Evolutionary conservation across 2,113 vertebrate species (phyloP).

Genomic region (Microcebus griseorufus): DNA sequence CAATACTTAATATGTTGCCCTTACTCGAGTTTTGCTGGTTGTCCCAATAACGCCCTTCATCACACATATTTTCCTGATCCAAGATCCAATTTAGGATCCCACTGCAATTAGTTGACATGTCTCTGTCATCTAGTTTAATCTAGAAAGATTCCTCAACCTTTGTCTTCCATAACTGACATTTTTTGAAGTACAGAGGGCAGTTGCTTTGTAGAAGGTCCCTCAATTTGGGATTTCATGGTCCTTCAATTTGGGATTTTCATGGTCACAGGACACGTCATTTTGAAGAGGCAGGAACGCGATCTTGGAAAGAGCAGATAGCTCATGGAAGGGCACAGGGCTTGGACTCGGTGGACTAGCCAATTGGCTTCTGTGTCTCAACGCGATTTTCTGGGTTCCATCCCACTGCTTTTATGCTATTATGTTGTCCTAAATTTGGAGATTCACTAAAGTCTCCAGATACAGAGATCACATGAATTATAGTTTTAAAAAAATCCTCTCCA

Average conservation of each 20-base stretch:
- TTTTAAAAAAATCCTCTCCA: not conserved
- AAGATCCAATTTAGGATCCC: not conserved
- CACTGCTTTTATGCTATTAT: not conserved
- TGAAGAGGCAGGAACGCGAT: not conserved
- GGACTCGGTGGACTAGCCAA: not conserved
- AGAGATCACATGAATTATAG: not conserved
- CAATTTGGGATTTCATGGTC: not conserved
- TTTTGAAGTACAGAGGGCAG: not conserved
- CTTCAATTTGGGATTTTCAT: not conserved
- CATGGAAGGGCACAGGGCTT: not conserved
- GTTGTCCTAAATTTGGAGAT: not conserved
- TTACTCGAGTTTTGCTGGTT: not conserved
- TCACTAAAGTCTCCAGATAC: not conserved
- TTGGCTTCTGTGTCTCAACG: not conserved
- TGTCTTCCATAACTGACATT: not conserved
- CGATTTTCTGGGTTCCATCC: not conserved
- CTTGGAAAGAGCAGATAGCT: not conserved
- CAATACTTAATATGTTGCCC: not conserved
- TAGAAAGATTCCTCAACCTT: not conserved
- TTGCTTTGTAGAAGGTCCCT: not conserved
- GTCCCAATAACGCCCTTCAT: not conserved
- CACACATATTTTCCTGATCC: not conserved
- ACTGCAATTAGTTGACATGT: not conserved
- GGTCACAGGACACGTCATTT: not conserved
- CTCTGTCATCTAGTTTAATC: not conserved